These are phyloP conservation scores for Amphipyra berbera DNA, from an alignment of 2,888 invertebrate genomes.

Conservation along the genomic window DNA sequence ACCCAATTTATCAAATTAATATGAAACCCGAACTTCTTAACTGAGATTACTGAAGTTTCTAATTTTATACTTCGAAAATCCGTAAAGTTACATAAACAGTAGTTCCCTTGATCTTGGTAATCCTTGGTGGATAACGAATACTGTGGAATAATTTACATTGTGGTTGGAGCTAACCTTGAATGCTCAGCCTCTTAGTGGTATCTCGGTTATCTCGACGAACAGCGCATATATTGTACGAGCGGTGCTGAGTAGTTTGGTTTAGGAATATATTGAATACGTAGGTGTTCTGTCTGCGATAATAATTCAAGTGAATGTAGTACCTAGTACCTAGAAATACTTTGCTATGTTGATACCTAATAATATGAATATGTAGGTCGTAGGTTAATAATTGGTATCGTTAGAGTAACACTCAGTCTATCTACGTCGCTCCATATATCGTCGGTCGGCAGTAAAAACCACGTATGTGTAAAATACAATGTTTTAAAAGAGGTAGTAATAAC, in stretches of 20 bases:
- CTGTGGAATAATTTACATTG: constrained; percentile 14
- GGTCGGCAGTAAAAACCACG: no score
- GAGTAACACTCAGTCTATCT: no score
- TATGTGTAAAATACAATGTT: no score
- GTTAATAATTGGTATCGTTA: no score
- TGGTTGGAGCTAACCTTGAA: constrained; percentile 2
- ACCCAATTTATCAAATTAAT: constrained; percentile 1
- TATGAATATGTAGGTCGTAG: no score
- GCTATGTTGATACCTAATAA: no score
- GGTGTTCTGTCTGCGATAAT: neutral
- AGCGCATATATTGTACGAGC: constrained; percentile 4
- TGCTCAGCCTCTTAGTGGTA: constrained; percentile 7
- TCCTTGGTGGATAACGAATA: constrained; percentile 9
- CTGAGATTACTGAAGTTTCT: constrained; percentile 4
- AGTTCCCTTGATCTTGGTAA: constrained; percentile 5
- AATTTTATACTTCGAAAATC: constrained; percentile 7
- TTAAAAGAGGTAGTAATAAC: no score
- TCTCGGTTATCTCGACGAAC: constrained; percentile 9
- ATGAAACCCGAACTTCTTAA: constrained; percentile 8
- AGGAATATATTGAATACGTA: constrained; percentile 8
- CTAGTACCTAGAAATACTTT: neutral
- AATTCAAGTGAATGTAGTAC: neutral
- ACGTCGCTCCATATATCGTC: no score
- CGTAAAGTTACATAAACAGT: constrained; percentile 7
- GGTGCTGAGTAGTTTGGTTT: constrained; percentile 6